Percentiles rank a stretch among this genome's conserved stretches.
These are phyloP conservation scores for Pycnonotus jocosus DNA, from an alignment of 2,113 vertebrate genomes.

Conservation along the genomic window DNA sequence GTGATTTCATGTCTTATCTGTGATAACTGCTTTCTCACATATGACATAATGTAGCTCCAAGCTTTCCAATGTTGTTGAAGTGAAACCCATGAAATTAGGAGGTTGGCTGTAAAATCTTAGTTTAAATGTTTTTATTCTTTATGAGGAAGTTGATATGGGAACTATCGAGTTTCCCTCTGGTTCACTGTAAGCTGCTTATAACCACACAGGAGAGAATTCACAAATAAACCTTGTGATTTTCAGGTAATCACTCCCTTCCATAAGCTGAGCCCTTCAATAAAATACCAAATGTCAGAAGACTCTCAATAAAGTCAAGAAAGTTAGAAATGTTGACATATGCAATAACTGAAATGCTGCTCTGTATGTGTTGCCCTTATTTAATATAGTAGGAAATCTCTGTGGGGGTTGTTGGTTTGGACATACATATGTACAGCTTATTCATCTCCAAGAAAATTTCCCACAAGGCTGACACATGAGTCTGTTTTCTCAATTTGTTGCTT, in stretches of 20 bases:
- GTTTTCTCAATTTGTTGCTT: conserved; percentile 24
- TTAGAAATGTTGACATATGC: conserved; percentile 58
- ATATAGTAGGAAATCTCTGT: conserved; percentile 37
- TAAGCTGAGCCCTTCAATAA: conserved; percentile 53
- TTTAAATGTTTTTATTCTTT: conserved; percentile 21
- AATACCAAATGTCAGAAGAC: conserved; percentile 55
- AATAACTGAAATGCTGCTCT: conserved; percentile 31
- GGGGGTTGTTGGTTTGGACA: conserved; percentile 39
- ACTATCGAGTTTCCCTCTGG: neutral
- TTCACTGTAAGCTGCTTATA: conserved; percentile 20
- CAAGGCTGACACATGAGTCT: neutral
- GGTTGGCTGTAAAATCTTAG: conserved; percentile 2
- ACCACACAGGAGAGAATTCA: conserved; percentile 21
- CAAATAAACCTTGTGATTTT: conserved; percentile 53
- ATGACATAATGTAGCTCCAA: neutral
- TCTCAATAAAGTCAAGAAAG: conserved; percentile 56
- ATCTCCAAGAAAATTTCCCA: conserved; percentile 36
- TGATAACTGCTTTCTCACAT: neutral
- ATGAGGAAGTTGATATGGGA: neutral
- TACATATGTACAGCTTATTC: conserved; percentile 52
- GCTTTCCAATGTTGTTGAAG: neutral
- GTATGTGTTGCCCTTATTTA: conserved; percentile 39
- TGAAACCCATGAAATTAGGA: neutral
- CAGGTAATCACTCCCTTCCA: conserved; percentile 27
- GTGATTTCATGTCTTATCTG: neutral